Evolutionary conservation across 2,797 vertebrate species (phyloP), one percentile per base, ranked within the genome.

Genomic region (Liasis olivaceus): DNA sequence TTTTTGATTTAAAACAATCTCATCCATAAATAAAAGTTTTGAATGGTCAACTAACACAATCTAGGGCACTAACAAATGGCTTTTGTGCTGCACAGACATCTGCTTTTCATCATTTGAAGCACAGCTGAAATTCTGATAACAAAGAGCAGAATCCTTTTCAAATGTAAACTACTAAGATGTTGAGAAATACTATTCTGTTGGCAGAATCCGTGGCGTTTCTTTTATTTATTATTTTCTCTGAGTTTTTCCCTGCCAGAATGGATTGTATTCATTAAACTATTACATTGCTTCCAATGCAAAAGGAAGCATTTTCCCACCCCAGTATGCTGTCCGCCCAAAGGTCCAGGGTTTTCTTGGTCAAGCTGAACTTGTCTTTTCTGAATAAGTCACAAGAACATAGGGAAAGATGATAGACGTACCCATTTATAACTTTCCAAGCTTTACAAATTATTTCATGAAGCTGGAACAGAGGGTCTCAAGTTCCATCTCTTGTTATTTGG

Each of bases 61-160:
- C 2, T 95, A 96, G 89, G 88, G 77, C 64, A 51, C 42, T 95
- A 97, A 91, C 95, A 92, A 93, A 91, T 92, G 95, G 91, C 94
- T 94, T 95, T 91, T 95, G 94, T 96, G 47, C 92, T 93, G 87
- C 93, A 93, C 85, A 94, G 58, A 91, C 94, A 93, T 94, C 95
- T 96, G 95, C 89, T 96, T 97, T 97, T 94, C 93, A 95, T 96
- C 93, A 92, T 81, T 92, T 94, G 88, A 90, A 87, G 28, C 77
- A 28, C 28, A 90, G 20, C 89, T 86, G 91, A 95, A 94, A 89
- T 96, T 58, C 69, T 95, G 64, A 92, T 95, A 96, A 96, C 96
- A 94, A 95, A 96, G 96, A 97, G 92, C 84, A 94, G 94, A 95
- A 95, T 96, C 95, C 92, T 96, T 93, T 97, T 96, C 94, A 95